These are phyloP conservation scores for Acrocephalus arundinaceus DNA, from an alignment of 2,113 vertebrate species.

Conservation along the genomic window DNA sequence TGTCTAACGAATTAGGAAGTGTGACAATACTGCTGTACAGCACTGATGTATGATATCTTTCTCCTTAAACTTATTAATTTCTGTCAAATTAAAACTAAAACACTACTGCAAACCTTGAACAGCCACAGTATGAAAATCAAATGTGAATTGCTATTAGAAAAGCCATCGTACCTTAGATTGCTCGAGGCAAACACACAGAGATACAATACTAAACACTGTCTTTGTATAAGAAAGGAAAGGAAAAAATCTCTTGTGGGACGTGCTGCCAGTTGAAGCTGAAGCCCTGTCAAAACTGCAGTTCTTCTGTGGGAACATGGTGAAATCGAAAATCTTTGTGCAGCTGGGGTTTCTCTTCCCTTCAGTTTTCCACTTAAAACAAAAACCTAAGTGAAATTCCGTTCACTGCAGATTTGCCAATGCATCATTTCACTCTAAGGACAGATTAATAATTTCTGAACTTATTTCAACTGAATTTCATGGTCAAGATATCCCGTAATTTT, in stretches of 20 bases:
- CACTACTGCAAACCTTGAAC: constrained; percentile 38
- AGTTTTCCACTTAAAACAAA: constrained; percentile 61
- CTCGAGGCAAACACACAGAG: constrained; percentile 67
- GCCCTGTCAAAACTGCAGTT: constrained; percentile 69
- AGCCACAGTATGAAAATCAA: constrained; percentile 64
- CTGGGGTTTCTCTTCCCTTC: constrained; percentile 39
- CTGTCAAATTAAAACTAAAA: constrained; percentile 74
- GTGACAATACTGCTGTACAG: constrained; percentile 60
- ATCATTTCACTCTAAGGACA: constrained; percentile 59
- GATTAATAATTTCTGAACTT: constrained; percentile 70
- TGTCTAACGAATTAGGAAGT: constrained; percentile 76
- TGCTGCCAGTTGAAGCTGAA: constrained; percentile 69
- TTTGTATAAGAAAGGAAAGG: constrained; percentile 65
- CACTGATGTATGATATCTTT: constrained; percentile 57
- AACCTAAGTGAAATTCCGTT: constrained; percentile 58
- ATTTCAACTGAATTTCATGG: constrained; percentile 66
- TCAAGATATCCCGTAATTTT: constrained; percentile 65
- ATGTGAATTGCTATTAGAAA: constrained; percentile 57
- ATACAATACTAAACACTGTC: constrained; percentile 60
- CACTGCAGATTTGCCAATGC: constrained; percentile 54
- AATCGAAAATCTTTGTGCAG: constrained; percentile 58
- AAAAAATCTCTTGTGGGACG: constrained; percentile 60
- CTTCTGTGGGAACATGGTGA: constrained; percentile 63
- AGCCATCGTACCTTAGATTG: constrained; percentile 46
- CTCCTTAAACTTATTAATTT: constrained; percentile 73